phyloP scores from a whole-genome alignment of 1,140 invertebrate genomes.

The Drosophila nigromelanica region DNA sequence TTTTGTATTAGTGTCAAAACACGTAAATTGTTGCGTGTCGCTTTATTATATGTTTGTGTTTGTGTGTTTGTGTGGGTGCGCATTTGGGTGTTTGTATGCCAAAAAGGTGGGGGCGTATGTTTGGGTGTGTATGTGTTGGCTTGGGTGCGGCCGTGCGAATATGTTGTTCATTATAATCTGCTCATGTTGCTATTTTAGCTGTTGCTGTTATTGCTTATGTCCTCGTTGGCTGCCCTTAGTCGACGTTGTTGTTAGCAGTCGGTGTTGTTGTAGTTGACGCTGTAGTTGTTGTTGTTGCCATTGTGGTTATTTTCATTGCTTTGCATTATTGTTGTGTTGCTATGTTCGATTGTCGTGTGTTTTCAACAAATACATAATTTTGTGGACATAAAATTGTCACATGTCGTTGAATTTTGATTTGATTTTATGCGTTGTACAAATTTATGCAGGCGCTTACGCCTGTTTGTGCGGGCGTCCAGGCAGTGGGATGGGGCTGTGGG shows the following conservation, averaged over 20 bases:
- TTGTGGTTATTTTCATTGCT: conserved; percentile 80
- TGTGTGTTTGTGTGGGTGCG: conserved; percentile 33
- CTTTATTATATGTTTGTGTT: conserved; percentile 47
- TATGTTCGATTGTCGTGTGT: conserved; percentile 69
- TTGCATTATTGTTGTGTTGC: conserved; percentile 74
- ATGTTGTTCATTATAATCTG: conserved; percentile 82
- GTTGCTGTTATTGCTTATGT: conserved; percentile 79
- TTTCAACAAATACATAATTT: conserved; percentile 83
- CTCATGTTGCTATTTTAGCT: conserved; percentile 81
- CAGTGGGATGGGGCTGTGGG: background rate
- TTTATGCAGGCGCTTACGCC: conserved; percentile 74
- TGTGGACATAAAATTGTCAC: conserved; percentile 82
- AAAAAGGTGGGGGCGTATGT: conserved; percentile 10
- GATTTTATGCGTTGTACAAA: conserved; percentile 79
- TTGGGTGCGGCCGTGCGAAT: conserved; percentile 79
- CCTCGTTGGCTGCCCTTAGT: conserved; percentile 46
- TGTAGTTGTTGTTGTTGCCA: conserved; percentile 47
- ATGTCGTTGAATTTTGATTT: conserved; percentile 82
- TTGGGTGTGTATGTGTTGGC: conserved; percentile 22
- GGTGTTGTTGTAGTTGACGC: conserved; percentile 36
- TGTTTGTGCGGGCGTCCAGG: conserved; percentile 12
- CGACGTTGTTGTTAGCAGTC: conserved; percentile 21
- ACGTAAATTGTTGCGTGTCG: conserved; percentile 78
- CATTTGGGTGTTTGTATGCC: conserved; percentile 5
- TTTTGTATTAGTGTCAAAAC: conserved; percentile 82